Evolutionary conservation across 2,113 vertebrate species (phyloP).

Genomic region (Sinocyclocheilus anophthalmus): DNA sequence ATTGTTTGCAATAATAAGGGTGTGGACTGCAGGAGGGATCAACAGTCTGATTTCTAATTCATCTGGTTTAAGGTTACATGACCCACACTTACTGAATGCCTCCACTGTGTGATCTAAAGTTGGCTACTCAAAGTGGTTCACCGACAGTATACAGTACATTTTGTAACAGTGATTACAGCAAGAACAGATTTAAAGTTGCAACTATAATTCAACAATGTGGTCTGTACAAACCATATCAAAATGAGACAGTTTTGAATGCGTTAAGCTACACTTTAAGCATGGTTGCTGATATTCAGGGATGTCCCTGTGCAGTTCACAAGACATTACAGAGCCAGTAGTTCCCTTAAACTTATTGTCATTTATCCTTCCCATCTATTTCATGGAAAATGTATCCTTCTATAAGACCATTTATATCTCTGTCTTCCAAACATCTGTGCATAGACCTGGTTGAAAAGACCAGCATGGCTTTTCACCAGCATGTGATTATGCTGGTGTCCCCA

Average conservation of each 20-base stretch:
- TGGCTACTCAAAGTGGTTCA: not conserved
- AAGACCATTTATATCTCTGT: not conserved
- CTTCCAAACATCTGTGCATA: not conserved
- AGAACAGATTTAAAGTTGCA: not conserved
- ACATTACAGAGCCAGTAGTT: not conserved
- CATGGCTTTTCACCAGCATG: not conserved
- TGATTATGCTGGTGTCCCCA: not conserved
- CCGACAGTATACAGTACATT: not conserved
- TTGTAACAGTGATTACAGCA: not conserved
- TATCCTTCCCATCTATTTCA: not conserved
- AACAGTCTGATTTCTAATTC: not conserved
- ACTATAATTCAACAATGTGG: not conserved
- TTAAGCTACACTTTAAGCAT: not conserved
- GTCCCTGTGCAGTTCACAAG: not conserved
- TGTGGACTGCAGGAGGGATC: not conserved
- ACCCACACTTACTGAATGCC: not conserved
- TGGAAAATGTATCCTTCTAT: not conserved
- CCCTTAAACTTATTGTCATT: not conserved
- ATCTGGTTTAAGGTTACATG: not conserved
- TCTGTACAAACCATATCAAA: too few relatives aligned
- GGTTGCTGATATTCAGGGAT: not conserved
- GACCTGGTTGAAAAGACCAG: not conserved
- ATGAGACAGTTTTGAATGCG: not conserved
- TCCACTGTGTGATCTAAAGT: not conserved
- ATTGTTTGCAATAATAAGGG: not conserved